phyloP scores from a whole-genome alignment of 2,888 invertebrate species.

The Netelia virgata region DNA sequence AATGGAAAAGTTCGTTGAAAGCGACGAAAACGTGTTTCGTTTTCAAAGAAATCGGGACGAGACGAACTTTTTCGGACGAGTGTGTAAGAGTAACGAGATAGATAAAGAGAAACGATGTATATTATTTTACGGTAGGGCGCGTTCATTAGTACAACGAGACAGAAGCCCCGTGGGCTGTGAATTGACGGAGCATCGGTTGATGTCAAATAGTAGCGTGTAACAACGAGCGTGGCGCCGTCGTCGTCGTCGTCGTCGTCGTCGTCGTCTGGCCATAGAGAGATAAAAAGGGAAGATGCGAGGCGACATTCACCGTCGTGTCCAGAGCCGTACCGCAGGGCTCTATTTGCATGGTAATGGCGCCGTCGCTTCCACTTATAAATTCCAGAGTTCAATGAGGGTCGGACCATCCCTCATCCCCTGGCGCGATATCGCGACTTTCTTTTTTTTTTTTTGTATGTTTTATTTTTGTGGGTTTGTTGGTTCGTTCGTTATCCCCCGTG shows the following conservation, averaged over 20 bases:
- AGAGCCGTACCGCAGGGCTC: constrained; percentile 74
- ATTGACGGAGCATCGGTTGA: constrained; percentile 63
- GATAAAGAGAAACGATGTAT: background rate
- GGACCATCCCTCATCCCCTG: constrained; percentile 49
- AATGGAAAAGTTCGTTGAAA: background rate
- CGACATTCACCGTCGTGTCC: constrained; percentile 63
- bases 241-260: constrained; percentile 50
- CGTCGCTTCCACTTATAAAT: constrained; percentile 78
- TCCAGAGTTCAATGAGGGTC: constrained; percentile 68
- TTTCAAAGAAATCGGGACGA: background rate
- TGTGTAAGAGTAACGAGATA: background rate
- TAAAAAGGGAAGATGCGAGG: constrained; percentile 73
- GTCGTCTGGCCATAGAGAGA: constrained; percentile 70
- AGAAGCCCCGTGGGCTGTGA: constrained; percentile 36
- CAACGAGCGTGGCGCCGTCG: constrained; percentile 37
- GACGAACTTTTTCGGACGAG: background rate
- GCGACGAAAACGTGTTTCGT: background rate
- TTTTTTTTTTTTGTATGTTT: too few species aligned
- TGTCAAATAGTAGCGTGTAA: constrained; percentile 57
- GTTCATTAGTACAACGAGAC: constrained; percentile 29
- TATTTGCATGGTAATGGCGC: constrained; percentile 84
- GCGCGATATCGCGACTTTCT: constrained; percentile 55
- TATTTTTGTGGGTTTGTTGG: too few species aligned
- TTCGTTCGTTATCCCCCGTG: background rate
- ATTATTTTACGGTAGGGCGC: background rate